These are phyloP conservation scores for Columba livia DNA, from an alignment of 2,113 vertebrate species.

Conservation along the genomic window DNA sequence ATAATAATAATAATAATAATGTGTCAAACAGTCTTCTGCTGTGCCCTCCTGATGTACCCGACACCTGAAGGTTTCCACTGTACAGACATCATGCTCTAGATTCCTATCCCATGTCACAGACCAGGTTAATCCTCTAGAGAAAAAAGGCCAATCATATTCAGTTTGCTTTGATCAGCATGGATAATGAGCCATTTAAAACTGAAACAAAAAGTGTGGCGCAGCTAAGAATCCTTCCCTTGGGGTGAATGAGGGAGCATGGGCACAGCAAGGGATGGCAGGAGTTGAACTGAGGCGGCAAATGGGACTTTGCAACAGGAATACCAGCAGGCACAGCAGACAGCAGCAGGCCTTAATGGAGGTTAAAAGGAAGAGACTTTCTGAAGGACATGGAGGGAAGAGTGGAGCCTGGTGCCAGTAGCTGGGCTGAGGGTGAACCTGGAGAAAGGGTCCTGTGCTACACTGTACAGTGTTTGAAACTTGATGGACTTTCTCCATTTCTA, in stretches of 20 bases:
- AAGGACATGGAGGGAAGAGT: rapidly evolving
- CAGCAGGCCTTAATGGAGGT: background rate
- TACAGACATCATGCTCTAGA: background rate
- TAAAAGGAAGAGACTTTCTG: background rate
- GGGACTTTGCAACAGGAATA: background rate
- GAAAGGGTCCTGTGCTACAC: background rate
- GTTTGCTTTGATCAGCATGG: background rate
- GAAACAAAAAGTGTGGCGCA: background rate
- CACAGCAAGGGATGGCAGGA: background rate
- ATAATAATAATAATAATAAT: background rate
- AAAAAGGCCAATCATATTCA: background rate
- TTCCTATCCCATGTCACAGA: background rate
- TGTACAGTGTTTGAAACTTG: background rate
- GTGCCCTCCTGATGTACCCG: background rate
- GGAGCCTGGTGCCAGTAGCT: background rate
- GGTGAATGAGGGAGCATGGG: background rate
- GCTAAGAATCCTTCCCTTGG: background rate
- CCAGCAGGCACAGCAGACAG: background rate
- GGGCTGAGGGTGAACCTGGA: background rate
- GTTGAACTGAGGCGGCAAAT: rapidly evolving
- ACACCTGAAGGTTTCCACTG: background rate
- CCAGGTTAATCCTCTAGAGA: background rate
- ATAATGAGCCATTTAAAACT: background rate
- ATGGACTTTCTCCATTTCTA: background rate
- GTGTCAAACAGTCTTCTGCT: background rate